Base-by-base conservation (phyloP, 1,140 invertebrate genomes). In the Pogonognathellus flavescens region DNA sequence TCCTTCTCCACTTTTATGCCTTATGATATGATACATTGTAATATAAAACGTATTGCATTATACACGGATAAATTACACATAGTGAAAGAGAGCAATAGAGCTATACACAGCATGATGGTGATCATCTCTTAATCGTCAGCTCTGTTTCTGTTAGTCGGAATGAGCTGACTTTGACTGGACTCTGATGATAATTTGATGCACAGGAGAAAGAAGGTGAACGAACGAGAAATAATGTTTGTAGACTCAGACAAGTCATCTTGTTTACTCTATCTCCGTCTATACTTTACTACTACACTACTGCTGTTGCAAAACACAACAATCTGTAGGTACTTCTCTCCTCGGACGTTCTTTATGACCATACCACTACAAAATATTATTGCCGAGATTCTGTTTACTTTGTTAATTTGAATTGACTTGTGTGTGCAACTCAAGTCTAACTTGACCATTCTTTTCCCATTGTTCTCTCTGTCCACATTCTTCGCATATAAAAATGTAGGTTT, bases 191-290 rank as follows among this genome's bases (percentile, higher is more conserved):
- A 41, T 55, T 1, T 55, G 11, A 66, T 66, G 59, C 22, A 41
- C 6, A 70, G 70, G 25, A 41, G 31, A 76, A 76, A 76, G 70
- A 76, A 76, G 70, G 70, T 76, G 70, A 76, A 76, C 70, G 70
- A 76, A 76, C 70, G 13, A 66, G 18, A 20, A 20, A 66, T 66
- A 66, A 76, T 41, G 70, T 41, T 76, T 76, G 16, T 76, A 76
- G 31, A 76, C n/a, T 76, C 31, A 25, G 25, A 41, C 41, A 76
- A 76, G 41, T 76, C 66, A 70, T 20, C 14, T 22, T 25, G 20
- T 72, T 13, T 57, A 57, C 11, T 57, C 53, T 13, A 41, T 41
- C 31, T 41, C 31, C 6, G 31, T 41, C 31, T 41, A 41, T 41
- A 41, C 31, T 41, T 41, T 41, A 41, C 31, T 41, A 41, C 31